These are phyloP conservation scores for Drosophila helvetica DNA, from an alignment of 2,888 invertebrate species.

Conservation along the genomic window DNA sequence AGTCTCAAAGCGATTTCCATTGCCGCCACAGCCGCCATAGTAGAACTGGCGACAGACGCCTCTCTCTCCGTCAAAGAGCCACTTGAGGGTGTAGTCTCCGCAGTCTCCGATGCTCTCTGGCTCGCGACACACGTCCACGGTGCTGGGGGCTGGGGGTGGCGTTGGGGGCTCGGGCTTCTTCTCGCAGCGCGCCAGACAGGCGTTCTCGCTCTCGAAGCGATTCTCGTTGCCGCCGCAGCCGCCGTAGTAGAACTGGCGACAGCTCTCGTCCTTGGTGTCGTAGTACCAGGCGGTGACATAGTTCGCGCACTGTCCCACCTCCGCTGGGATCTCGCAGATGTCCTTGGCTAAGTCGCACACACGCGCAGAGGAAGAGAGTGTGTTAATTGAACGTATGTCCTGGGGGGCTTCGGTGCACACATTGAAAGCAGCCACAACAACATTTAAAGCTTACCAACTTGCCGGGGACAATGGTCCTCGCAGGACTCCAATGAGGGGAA, in stretches of 20 bases:
- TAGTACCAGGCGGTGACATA: slow-evolving; percentile 92
- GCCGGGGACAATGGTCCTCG: slow-evolving; percentile 90
- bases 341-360: slow-evolving; percentile 85
- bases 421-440: slow-evolving; percentile 67
- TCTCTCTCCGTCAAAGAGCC: slow-evolving; percentile 91
- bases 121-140: slow-evolving; percentile 86
- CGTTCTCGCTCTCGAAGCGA: slow-evolving; percentile 89
- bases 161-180: slow-evolving; percentile 84
- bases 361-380: slow-evolving; percentile 3
- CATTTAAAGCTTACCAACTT: slow-evolving; percentile 88
- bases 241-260: slow-evolving; percentile 93
- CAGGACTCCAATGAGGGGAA: slow-evolving; percentile 91
- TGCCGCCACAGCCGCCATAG: slow-evolving; percentile 96
- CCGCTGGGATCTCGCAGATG: slow-evolving; percentile 90
- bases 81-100: slow-evolving; percentile 88
- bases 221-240: slow-evolving; percentile 97
- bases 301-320: slow-evolving; percentile 90
- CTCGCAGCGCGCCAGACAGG: slow-evolving; percentile 88
- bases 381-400: slow-evolving; percentile 4
- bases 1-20: slow-evolving; percentile 92
- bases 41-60: slow-evolving; percentile 91
- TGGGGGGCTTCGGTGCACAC: slow-evolving; percentile 32
- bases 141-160: slow-evolving; percentile 44
- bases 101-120: slow-evolving; percentile 91
- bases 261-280: slow-evolving; percentile 89